Conservation (phyloP, 1,140 invertebrate species). For the Lepidurus apus region DNA sequence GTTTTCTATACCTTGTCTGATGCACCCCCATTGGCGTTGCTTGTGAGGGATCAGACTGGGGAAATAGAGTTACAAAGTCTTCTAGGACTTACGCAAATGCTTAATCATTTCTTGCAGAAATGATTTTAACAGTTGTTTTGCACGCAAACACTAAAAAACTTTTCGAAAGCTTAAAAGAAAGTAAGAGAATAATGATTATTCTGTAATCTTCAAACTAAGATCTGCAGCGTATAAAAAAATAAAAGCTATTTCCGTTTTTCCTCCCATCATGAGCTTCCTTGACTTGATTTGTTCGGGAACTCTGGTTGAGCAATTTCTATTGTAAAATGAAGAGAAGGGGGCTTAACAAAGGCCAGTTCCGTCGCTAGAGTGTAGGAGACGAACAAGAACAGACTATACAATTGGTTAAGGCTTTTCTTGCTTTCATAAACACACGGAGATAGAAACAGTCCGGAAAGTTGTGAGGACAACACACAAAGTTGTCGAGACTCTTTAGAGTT, state of each 20-base stretch:
- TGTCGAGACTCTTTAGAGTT: neutral
- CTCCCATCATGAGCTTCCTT: neutral
- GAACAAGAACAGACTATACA: neutral
- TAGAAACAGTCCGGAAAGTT: neutral
- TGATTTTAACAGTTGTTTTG: no score
- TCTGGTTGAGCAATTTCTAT: neutral
- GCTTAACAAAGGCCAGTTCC: constrained; percentile 1
- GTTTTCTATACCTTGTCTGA: no score
- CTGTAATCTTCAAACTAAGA: no score
- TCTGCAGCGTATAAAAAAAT: neutral
- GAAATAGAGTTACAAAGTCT: no score
- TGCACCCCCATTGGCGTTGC: no score
- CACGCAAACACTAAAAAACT: no score
- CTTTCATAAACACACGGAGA: neutral
- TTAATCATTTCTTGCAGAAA: no score
- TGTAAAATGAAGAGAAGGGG: neutral
- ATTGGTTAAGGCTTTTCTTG: constrained; percentile 4
- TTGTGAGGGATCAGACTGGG: no score
- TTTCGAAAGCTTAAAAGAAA: no score
- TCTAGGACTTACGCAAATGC: no score
- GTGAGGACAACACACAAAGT: neutral
- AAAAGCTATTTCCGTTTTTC: neutral
- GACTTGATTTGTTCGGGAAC: constrained; percentile 21
- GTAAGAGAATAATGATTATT: no score
- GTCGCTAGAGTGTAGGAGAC: neutral